phyloP scores from a whole-genome alignment of 2,888 invertebrate species.

The Drosophila leonis region DNA sequence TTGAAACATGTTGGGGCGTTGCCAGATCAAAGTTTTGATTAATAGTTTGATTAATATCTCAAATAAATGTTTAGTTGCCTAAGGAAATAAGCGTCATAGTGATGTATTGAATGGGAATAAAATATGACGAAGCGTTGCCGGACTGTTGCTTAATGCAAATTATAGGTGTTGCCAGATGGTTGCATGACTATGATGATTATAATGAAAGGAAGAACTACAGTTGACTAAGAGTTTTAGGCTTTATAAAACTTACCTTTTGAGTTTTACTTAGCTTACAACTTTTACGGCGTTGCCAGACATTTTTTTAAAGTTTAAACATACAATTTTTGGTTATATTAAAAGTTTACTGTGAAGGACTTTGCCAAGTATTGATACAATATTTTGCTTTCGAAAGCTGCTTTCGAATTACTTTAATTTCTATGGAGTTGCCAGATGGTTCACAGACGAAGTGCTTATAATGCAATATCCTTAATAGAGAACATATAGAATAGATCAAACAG shows the following conservation, averaged over 20 bases:
- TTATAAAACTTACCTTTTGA: no score
- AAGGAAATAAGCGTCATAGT: background rate
- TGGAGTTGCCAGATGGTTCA: background rate
- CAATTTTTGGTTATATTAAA: no score
- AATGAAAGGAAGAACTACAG: no score
- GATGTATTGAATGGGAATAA: background rate
- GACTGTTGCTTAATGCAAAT: background rate
- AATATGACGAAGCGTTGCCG: background rate
- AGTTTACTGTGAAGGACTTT: no score
- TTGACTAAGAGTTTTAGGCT: no score
- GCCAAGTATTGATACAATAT: background rate
- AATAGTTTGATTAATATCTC: background rate
- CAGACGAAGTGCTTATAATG: background rate
- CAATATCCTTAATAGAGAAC: no score
- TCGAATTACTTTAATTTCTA: background rate
- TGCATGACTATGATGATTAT: background rate
- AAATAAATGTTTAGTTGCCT: background rate
- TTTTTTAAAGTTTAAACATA: no score
- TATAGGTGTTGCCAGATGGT: conserved; percentile 4
- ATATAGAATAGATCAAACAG: background rate
- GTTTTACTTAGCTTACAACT: no score
- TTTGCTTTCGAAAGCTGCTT: background rate
- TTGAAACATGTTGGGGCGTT: background rate
- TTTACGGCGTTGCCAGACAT: background rate
- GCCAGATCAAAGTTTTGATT: background rate